These are phyloP conservation scores for Tupaia chinensis DNA, from an alignment of 2,113 vertebrate genomes.

Conservation along the genomic window DNA sequence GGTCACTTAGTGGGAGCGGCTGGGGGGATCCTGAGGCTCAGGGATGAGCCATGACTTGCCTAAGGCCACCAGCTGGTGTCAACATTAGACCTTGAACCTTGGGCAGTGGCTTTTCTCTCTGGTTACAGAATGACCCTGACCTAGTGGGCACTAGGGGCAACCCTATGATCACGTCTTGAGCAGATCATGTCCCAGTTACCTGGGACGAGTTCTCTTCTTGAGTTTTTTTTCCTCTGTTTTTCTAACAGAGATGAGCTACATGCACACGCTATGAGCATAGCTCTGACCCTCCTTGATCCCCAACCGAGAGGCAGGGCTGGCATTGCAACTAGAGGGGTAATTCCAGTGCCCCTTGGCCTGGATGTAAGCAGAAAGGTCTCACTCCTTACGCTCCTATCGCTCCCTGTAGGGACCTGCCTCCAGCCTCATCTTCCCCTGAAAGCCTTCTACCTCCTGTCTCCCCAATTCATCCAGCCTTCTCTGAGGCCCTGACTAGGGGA, in stretches of 20 bases:
- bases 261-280: neutral
- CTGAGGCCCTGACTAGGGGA: neutral
- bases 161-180: neutral
- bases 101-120: neutral
- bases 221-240: neutral
- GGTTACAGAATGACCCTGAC: neutral
- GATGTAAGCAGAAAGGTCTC: neutral
- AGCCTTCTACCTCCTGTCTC: neutral
- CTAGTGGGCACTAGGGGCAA: neutral
- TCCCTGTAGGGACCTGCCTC: neutral
- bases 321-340: neutral
- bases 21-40: neutral
- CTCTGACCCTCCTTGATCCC: neutral
- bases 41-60: neutral
- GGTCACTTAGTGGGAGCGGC: neutral
- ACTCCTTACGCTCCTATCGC: neutral
- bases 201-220: neutral
- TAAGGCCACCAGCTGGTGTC: neutral
- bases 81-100: neutral
- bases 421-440: neutral
- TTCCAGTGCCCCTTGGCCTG: neutral
- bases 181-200: neutral
- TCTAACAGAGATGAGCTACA: neutral
- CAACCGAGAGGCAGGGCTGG: neutral
- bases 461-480: neutral